Evolutionary conservation across 2,888 invertebrate genomes (phyloP).

Genomic region (Agriopis marginaria): DNA sequence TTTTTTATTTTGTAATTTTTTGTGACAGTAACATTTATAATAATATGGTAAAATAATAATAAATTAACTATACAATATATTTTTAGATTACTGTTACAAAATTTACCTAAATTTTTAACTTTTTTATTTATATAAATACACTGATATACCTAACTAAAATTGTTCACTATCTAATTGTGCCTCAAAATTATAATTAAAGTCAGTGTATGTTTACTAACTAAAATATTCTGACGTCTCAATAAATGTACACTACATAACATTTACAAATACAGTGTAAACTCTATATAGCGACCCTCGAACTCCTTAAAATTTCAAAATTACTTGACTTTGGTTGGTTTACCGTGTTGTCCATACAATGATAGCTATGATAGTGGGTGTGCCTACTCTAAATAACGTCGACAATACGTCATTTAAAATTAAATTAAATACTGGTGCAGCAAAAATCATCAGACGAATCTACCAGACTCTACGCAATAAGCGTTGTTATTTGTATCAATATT

Average conservation of each 20-base stretch:
- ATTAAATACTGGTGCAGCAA: constrained; percentile 4
- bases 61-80: neutral
- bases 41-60: neutral
- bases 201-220: constrained; percentile 16
- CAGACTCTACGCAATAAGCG: too few relatives aligned
- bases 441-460: too few relatives aligned
- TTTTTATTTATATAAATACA: constrained; percentile 20
- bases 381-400: neutral
- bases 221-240: constrained; percentile 20
- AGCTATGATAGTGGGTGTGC: too few relatives aligned
- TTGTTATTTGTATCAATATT: too few relatives aligned
- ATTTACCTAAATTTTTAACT: constrained; percentile 5
- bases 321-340: too few relatives aligned
- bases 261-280: neutral
- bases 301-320: too few relatives aligned
- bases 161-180: constrained; percentile 39
- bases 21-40: constrained; percentile 1
- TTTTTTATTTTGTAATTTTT: constrained; percentile 15
- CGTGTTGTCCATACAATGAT: too few relatives aligned
- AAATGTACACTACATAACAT: constrained; percentile 10
- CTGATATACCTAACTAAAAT: constrained; percentile 32
- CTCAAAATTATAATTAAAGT: constrained; percentile 26
- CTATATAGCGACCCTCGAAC: too few relatives aligned
- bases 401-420: too few relatives aligned
- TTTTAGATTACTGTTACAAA: constrained; percentile 24